Evolutionary conservation across 2,113 vertebrate genomes (phyloP), one percentile per base, ranked within the genome.

Genomic region (Anguilla rostrata): DNA sequence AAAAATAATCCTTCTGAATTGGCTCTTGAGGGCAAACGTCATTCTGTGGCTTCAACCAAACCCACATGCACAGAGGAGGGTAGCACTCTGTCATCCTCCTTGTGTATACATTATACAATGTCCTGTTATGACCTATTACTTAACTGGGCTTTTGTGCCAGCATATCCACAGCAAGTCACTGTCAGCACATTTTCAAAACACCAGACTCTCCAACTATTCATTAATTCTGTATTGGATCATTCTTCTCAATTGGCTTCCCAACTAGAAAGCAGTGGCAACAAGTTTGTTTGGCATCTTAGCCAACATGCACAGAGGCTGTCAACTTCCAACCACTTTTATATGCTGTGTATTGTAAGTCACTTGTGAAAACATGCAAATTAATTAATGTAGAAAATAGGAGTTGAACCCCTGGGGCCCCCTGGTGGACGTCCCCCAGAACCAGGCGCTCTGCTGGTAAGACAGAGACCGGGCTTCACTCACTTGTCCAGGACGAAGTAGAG

Each of bases 401-500:
- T 9, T 3, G 8, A 66, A 66, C 60, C 60, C 60, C 60, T 6
- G 60, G 9, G 18, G 56, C 3, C 56, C 11, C 14, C 56, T 60
- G 56, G 56, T 60, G 18, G 34, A 34, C 34, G 34, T 34, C 60
- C 60, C 8, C 71, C 26, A 26, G 8, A 9, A n/a, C 26, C 71
- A 75, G 39, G 16, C 39, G 2, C 12, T 40, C 7, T 80, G 78
- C 4, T 15, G 78, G 40, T 14, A n/a, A 34, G 81, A 43, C 22
- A 14, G 41, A 53, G 43, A 53, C 2, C n/a, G 4, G 20, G 16
- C 4, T 2, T 56, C 20, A 98, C 98, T 98, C 96, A 99, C 98
- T 99, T 99, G 96, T 99, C 98, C 89, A 99, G 91, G 82, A 99
- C 96, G 95, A 99, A 99, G 94, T 98, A 99, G 43, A 99, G 93